A percentile compares a stretch with the other conserved stretches of the same genome.
phyloP scores from a whole-genome alignment of 2,797 vertebrate genomes.

The Microhierax caerulescens region DNA sequence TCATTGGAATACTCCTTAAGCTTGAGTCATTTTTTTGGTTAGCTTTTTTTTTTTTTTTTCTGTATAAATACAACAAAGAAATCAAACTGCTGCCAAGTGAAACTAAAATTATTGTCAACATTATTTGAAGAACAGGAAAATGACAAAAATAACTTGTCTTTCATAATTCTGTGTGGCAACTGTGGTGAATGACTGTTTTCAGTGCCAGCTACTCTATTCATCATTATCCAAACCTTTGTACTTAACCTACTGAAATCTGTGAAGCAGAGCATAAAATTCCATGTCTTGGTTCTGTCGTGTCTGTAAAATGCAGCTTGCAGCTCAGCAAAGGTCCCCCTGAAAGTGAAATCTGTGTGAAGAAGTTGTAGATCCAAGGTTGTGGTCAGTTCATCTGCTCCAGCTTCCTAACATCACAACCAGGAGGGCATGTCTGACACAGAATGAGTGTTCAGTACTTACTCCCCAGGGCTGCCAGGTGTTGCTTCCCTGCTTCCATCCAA shows the following conservation, averaged over 20 bases:
- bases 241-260: background rate
- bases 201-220: background rate
- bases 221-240: background rate
- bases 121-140: background rate
- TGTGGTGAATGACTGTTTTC: background rate
- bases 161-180: background rate
- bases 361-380: background rate
- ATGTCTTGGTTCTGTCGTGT: background rate
- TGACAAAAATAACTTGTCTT: background rate
- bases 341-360: background rate
- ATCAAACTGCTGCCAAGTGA: background rate
- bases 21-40: background rate
- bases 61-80: background rate
- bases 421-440: background rate
- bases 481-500: background rate
- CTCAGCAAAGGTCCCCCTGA: background rate
- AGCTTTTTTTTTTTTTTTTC: background rate
- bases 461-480: background rate
- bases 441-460: accelerated
- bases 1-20: background rate
- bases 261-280: background rate
- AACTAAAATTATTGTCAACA: background rate
- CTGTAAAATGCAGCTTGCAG: background rate
- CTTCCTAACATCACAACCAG: background rate
- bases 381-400: background rate